A percentile compares a stretch with the other conserved stretches of the same genome.
These are phyloP conservation scores for Dynastes tityus DNA, from an alignment of 2,888 invertebrate genomes.

Conservation along the genomic window DNA sequence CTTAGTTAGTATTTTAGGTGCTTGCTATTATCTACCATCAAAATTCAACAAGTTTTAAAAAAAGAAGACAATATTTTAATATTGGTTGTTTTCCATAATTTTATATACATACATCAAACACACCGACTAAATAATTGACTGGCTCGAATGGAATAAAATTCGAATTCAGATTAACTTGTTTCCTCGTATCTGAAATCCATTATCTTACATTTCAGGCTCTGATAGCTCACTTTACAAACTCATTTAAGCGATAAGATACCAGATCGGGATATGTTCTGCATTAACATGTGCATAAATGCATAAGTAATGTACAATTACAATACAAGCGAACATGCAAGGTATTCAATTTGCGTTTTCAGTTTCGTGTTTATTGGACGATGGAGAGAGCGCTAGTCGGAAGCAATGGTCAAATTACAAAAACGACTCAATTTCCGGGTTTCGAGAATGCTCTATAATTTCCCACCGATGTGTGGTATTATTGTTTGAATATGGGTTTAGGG, in stretches of 20 bases:
- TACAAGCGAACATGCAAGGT: conserved; percentile 6
- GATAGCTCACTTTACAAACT: conserved; percentile 33
- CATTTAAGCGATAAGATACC: conserved; percentile 20
- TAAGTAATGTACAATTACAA: conserved; percentile 19
- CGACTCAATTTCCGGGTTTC: not conserved
- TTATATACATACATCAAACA: too few relatives aligned
- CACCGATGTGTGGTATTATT: too few relatives aligned
- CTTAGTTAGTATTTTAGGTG: too few relatives aligned
- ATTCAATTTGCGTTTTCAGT: not conserved
- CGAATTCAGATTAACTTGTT: conserved; percentile 28
- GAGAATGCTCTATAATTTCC: not conserved
- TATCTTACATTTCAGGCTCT: not conserved
- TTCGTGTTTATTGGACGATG: not conserved
- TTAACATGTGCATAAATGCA: conserved; percentile 35
- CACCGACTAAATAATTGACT: too few relatives aligned
- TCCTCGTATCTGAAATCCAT: conserved; percentile 19
- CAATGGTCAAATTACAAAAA: not conserved
- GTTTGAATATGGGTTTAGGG: too few relatives aligned
- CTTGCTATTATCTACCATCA: too few relatives aligned
- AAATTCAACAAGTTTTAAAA: too few relatives aligned
- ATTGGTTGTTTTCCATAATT: not conserved
- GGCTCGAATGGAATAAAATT: not conserved
- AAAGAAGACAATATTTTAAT: not conserved
- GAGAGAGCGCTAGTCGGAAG: not conserved
- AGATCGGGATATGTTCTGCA: conserved; percentile 14